A percentile compares a stretch with the other conserved stretches of the same genome.
These are phyloP conservation scores for Eospalax fontanierii DNA, from an alignment of 2,797 vertebrate genomes.

Conservation along the genomic window DNA sequence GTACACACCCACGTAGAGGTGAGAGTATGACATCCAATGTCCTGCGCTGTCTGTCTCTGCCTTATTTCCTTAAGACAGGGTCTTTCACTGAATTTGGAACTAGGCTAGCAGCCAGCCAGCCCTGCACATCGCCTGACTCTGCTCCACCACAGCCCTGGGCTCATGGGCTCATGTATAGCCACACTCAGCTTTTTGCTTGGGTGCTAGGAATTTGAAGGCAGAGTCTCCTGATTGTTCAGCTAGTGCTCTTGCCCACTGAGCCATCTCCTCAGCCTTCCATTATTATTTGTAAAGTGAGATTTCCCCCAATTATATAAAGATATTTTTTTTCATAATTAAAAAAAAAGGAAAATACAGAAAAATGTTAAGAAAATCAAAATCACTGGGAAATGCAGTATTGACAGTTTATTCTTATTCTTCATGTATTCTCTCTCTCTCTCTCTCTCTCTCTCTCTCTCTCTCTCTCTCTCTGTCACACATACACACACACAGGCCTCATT, in stretches of 20 bases:
- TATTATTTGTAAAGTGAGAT: neutral
- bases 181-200: too few relatives aligned
- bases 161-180: neutral
- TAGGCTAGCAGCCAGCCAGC: neutral
- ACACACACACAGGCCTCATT: neutral
- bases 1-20: too few relatives aligned
- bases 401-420: conserved; percentile 41
- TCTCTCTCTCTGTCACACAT: too few relatives aligned
- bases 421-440: neutral
- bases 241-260: neutral
- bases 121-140: neutral
- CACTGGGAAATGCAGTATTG: neutral
- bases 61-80: neutral
- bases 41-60: neutral
- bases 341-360: conserved; percentile 45
- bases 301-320: conserved; percentile 17
- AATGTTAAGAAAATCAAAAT: conserved; percentile 16
- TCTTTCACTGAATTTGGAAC: neutral
- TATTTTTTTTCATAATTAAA: neutral
- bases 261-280: neutral
- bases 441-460: too few relatives aligned
- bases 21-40: neutral
- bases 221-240: neutral
- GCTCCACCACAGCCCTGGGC: neutral
- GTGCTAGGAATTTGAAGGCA: neutral